A percentile compares a stretch with the other conserved stretches of the same genome.
These are phyloP conservation scores for Knipowitschia caucasica DNA, from an alignment of 2,797 vertebrate species.

Conservation along the genomic window DNA sequence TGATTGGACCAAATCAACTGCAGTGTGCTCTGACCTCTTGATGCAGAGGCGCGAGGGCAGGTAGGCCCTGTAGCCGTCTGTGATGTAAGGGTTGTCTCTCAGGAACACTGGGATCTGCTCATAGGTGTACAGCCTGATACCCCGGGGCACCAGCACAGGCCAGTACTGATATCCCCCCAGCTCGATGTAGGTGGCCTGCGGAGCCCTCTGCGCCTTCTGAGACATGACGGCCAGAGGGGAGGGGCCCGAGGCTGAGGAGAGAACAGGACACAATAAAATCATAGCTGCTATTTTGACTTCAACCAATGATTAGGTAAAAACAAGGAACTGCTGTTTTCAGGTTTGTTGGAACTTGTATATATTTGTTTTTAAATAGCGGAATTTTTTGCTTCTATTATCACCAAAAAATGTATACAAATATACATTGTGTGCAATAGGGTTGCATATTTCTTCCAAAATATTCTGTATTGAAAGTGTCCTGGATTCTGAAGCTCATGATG, in stretches of 20 bases:
- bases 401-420: no score
- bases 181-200: conserved; percentile 84
- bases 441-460: no score
- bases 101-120: conserved; percentile 92
- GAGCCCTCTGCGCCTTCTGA: conserved; percentile 74
- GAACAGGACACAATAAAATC: conserved; percentile 4
- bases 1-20: background rate
- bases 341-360: no score
- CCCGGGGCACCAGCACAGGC: conserved; percentile 92
- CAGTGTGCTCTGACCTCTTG: conserved; percentile 79
- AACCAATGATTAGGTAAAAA: no score
- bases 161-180: conserved; percentile 93
- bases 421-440: no score
- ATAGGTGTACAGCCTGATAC: conserved; percentile 92
- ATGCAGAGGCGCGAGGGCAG: conserved; percentile 91
- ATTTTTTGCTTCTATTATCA: no score
- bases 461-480: no score
- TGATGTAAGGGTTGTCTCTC: conserved; percentile 95
- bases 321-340: no score
- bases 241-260: background rate
- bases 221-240: conserved; percentile 43
- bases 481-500: no score
- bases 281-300: no score
- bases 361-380: no score
- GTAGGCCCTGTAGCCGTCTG: conserved; percentile 94